Evolutionary conservation across 2,888 invertebrate genomes (phyloP), one percentile per base, ranked within the genome.

Genomic region (Limenitis camilla): DNA sequence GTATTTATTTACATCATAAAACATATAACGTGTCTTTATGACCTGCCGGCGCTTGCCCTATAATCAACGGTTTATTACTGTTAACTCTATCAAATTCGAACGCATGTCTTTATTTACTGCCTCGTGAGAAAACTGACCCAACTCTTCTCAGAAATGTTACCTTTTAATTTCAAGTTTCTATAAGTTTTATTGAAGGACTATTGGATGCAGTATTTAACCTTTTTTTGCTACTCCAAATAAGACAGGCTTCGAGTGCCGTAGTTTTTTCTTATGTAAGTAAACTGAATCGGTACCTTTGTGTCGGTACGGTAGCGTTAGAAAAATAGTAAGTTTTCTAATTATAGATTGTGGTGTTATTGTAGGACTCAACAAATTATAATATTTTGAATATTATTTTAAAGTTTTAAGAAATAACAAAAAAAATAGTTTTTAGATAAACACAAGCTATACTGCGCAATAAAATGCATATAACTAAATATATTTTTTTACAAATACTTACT

Each of bases 31-130:
- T 75, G 72, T 66, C 62, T 82, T 81, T 82, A 83, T 72, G 72
- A 67, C 73, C 64, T 60, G 73, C 72, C 80, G 83, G 81, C 81
- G 75, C 76, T 77, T 75, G 69, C 67, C 71, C 73, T 77, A 76
- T 80, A 78, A 84, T 83, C 81, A 80, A 81, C 71, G 65, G 76
- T 84, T 84, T 84, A 83, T 80, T 75, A 71, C 73, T 73, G 75
- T 76, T 76, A 76, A 78, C 76, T 81, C 77, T 78, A 81, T 81
- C 78, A 79, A 78, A 72, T 67, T 63, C 69, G 69, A 72, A 67
- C 68, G 68, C 64, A 68, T 68, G 69, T 66, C 65, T 68, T 68
- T 62, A 66, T 68, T 69, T 67, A 68, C 66, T 61, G 61, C 63
- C 61, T 61, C 83, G 83, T 84, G 84, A 83, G 85, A 85, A 82